These are phyloP conservation scores for Rhinoptilus africanus DNA, from an alignment of 2,113 vertebrate genomes.

Conservation along the genomic window DNA sequence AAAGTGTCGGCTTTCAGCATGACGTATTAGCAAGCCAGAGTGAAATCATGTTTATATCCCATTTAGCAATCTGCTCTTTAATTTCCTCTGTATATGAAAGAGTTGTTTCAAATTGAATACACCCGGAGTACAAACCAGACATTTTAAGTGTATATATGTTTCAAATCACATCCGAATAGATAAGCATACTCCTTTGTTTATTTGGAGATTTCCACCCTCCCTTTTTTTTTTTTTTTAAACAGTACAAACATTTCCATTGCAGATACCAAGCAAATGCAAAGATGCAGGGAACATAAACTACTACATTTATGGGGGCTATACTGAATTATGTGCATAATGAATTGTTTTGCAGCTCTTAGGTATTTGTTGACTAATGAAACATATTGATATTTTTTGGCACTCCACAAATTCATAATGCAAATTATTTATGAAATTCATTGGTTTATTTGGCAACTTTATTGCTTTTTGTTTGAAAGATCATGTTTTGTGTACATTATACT, in stretches of 20 bases:
- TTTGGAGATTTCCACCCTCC: not conserved
- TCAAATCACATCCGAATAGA: not conserved
- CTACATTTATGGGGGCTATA: not conserved
- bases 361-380: constrained; percentile 9
- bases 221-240: not conserved
- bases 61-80: constrained; percentile 52
- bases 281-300: not conserved
- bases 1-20: constrained; percentile 17
- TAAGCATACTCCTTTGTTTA: not conserved
- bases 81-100: constrained; percentile 28
- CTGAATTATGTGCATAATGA: constrained; percentile 6
- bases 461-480: constrained; percentile 28
- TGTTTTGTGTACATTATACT: not conserved
- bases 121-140: not conserved
- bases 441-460: constrained; percentile 24
- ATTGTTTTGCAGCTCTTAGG: not conserved
- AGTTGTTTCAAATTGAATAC: constrained; percentile 14
- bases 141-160: not conserved
- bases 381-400: constrained; percentile 5
- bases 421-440: constrained; percentile 14
- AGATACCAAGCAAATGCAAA: not conserved
- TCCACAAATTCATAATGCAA: not conserved
- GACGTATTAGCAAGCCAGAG: constrained; percentile 13
- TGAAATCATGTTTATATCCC: constrained; percentile 34
- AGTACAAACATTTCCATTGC: not conserved